Evolutionary conservation across 2,888 invertebrate genomes (phyloP).

Genomic region (Ischnus inquisitorius): DNA sequence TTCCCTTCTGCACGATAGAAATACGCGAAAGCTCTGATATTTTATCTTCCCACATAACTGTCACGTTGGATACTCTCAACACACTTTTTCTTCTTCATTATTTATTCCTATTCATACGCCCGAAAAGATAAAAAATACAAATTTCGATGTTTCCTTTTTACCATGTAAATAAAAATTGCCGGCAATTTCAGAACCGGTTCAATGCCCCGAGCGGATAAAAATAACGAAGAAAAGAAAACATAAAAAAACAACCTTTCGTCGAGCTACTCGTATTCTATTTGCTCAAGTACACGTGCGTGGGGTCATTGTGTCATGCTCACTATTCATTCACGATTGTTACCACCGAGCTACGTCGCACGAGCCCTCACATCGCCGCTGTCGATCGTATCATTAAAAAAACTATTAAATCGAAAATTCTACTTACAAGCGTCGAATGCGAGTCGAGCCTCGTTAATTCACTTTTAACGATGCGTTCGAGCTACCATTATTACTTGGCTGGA

Average conservation of each 20-base stretch:
- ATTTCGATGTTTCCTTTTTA: not conserved
- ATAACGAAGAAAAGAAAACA: too few species aligned
- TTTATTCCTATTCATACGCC: not conserved
- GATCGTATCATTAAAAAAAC: not conserved
- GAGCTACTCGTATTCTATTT: constrained; percentile 12
- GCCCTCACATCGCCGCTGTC: not conserved
- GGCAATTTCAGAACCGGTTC: not conserved
- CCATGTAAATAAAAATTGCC: not conserved
- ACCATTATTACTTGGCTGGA: not conserved
- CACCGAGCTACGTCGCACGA: not conserved
- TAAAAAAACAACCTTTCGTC: not conserved
- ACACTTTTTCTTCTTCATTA: not conserved
- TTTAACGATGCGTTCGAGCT: not conserved
- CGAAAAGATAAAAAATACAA: not conserved
- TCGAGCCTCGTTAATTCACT: constrained; percentile 5
- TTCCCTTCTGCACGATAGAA: constrained; percentile 18
- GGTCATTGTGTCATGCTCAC: constrained; percentile 64
- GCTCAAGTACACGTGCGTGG: constrained; percentile 65
- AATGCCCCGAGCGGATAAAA: not conserved
- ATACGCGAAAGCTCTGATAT: constrained; percentile 4
- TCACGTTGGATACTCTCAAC: not conserved
- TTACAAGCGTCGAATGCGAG: not conserved
- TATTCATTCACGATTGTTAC: constrained; percentile 24
- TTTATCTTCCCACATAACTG: not conserved
- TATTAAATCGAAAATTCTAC: not conserved